Evolutionary conservation across 1,140 invertebrate species (phyloP).

Genomic region (Musca vetustissima): DNA sequence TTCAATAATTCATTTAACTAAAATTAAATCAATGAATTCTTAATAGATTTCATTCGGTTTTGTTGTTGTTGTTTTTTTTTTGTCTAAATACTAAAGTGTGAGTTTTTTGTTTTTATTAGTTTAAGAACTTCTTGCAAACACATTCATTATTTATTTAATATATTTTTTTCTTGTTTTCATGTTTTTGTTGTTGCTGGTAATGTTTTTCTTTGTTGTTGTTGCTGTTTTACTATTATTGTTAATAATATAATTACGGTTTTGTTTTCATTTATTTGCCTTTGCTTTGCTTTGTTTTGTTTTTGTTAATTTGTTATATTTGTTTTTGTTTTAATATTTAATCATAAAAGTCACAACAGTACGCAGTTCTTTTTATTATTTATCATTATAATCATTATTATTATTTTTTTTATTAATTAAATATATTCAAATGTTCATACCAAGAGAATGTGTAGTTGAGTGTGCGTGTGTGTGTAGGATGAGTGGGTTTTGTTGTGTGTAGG

Average conservation of each 20-base stretch:
- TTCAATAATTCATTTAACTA: conserved; percentile 17
- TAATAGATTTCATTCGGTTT: conserved; percentile 4
- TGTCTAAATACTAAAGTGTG: conserved; percentile 16
- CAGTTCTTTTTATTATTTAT: conserved; percentile 16
- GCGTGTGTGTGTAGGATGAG: background rate
- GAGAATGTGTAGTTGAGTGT: conserved; percentile 7
- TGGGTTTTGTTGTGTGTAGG: background rate
- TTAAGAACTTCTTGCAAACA: conserved; percentile 23
- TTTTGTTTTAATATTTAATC: conserved; percentile 22
- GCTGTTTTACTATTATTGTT: conserved; percentile 1
- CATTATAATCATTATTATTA: background rate
- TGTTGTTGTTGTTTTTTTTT: background rate
- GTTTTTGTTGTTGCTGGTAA: background rate
- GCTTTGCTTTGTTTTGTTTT: no score
- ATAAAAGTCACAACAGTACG: conserved; percentile 23
- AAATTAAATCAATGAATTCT: conserved; percentile 17
- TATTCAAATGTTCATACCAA: conserved; percentile 2
- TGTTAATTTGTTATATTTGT: background rate
- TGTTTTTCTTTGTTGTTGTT: conserved; percentile 3
- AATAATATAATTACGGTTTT: conserved; percentile 16
- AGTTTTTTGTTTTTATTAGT: conserved; percentile 14
- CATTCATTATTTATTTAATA: conserved; percentile 14
- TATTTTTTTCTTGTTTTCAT: conserved; percentile 3
- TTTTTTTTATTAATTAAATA: background rate
- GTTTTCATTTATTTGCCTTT: background rate